Conservation (phyloP, 2,797 vertebrate species). For the Aulostomus chinensis region DNA sequence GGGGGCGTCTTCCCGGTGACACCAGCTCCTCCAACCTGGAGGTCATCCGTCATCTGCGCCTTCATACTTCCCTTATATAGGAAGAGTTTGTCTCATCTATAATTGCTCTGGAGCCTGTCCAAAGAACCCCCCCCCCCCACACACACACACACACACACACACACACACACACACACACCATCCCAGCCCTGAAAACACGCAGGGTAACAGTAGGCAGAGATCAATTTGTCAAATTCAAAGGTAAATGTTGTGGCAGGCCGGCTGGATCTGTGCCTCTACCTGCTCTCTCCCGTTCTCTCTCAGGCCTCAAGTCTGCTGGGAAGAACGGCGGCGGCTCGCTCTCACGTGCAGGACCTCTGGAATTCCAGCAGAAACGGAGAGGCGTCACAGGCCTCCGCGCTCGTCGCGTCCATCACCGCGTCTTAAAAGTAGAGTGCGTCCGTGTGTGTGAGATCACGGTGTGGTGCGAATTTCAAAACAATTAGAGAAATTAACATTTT, state of each 20-base stretch:
- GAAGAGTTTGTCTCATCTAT: constrained; percentile 25
- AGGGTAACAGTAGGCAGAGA: constrained; percentile 32
- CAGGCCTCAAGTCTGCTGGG: constrained; percentile 6
- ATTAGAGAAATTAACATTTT: constrained; percentile 64
- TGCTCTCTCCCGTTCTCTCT: constrained; percentile 36
- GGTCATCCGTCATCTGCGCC: constrained; percentile 56
- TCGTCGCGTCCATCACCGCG: constrained; percentile 27
- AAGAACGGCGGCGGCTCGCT: background rate
- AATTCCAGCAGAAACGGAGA: constrained; percentile 21
- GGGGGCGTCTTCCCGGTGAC: constrained; percentile 50
- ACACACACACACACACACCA: too few relatives aligned
- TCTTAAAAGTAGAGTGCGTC: constrained; percentile 23
- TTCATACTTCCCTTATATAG: constrained; percentile 31
- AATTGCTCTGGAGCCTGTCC: constrained; percentile 41
- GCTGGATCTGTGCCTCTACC: constrained; percentile 55
- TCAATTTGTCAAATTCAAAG: constrained; percentile 67
- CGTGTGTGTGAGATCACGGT: constrained; percentile 32
- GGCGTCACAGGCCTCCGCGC: constrained; percentile 2
- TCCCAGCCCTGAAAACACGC: constrained; percentile 1
- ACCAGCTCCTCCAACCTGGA: constrained; percentile 46
- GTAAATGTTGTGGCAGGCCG: constrained; percentile 59
- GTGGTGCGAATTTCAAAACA: constrained; percentile 53
- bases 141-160: too few relatives aligned
- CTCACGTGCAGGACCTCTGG: background rate
- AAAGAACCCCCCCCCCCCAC: too few relatives aligned